Evolutionary conservation across 92 coral and sea anemone genomes (phyloP).

Genomic region (Montipora capitata): DNA sequence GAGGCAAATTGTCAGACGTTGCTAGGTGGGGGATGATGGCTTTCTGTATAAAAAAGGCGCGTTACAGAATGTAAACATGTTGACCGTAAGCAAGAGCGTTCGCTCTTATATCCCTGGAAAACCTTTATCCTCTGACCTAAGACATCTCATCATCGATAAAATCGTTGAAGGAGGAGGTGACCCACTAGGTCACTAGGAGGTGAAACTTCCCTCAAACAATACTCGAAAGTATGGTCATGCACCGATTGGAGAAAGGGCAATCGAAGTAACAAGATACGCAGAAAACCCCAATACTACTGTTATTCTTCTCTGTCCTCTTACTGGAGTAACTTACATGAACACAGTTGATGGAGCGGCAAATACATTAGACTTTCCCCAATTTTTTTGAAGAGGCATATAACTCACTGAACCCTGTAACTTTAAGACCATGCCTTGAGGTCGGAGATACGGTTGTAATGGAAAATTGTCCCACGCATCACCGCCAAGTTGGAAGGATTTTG

Average conservation of each 20-base stretch:
- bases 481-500: slow-evolving; percentile 35
- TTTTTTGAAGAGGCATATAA: slow-evolving; percentile 74
- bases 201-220: slow-evolving; percentile 68
- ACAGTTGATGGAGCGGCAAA: slow-evolving; percentile 64
- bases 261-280: slow-evolving; percentile 56
- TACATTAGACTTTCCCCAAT: slow-evolving; percentile 45
- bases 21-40: background rate
- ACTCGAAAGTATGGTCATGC: slow-evolving; percentile 70
- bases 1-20: slow-evolving; percentile 12
- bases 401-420: slow-evolving; percentile 52
- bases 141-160: slow-evolving; percentile 55
- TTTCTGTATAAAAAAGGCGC: background rate
- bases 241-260: slow-evolving; percentile 52
- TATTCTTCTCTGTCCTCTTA: slow-evolving; percentile 64
- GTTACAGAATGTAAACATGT: slow-evolving; percentile 35
- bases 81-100: slow-evolving; percentile 50
- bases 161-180: slow-evolving; percentile 60
- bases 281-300: slow-evolving; percentile 64
- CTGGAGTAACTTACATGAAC: slow-evolving; percentile 68
- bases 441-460: slow-evolving; percentile 63
- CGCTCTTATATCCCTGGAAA: slow-evolving; percentile 35
- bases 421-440: slow-evolving; percentile 64
- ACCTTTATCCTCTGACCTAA: slow-evolving; percentile 58
- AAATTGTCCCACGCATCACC: slow-evolving; percentile 54
- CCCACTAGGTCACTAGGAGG: too few species aligned